Evolutionary conservation across 1,140 invertebrate genomes (phyloP), one percentile per base, ranked within the genome.

Genomic region (Nilaparvata lugens): DNA sequence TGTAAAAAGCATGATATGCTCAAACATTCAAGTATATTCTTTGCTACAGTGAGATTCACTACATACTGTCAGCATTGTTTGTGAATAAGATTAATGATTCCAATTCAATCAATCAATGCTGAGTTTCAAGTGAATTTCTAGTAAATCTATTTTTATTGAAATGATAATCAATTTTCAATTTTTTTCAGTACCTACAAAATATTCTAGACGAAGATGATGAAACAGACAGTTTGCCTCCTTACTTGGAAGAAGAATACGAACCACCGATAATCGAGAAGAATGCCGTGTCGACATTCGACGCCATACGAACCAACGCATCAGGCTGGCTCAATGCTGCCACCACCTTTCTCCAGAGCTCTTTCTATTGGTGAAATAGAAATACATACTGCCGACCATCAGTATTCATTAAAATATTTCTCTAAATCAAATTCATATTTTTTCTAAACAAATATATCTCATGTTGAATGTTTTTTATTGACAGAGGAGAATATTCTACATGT

Each of bases 311-410:
- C 67, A 75, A 74, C 64, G 75, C 75, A 58, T 75, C 75, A 1
- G 69, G 74, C 13, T 65, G 76, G 38, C 76, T 76, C 24, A 76
- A 76, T 69, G 74, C 73, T 3, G 76, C 75, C 6, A 57, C 75
- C 7, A 72, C 75, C 68, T 77, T 77, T 64, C 64, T 77, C 19
- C 68, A 71, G 24, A 76, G 71, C 68, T 77, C 75, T 13, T 77
- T 77, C 68, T 77, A 77, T 35, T 77, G 75, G 75, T 76, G 68
- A 72, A 68, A 48, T 48, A 35, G 13, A 9, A 2, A 35, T n/a
- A 35, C 2, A 35, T 35, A 35, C 31, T 35, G 31, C 13, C 31
- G 31, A 35, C 31, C 31, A 35, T 35, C 31, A 35, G 31, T 35
- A 35, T 35, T 35, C 31, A 35, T 35, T 11, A 11, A 35, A 35